phyloP scores from a whole-genome alignment of 2,797 vertebrate species.

The Acanthopagrus latus region DNA sequence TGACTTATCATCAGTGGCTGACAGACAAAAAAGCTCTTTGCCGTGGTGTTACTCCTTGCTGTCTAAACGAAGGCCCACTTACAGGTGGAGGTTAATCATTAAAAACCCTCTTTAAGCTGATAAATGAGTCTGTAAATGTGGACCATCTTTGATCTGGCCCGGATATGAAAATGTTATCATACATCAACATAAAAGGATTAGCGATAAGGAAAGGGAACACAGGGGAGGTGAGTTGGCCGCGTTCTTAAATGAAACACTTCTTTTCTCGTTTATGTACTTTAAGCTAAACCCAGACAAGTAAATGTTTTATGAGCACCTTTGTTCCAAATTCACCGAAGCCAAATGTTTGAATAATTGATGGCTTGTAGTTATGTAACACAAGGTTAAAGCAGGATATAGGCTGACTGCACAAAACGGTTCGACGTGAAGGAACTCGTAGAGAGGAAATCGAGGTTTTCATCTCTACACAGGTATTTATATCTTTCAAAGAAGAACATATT shows the following conservation, averaged over 20 bases:
- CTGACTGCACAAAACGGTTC: neutral
- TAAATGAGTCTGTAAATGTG: conserved; percentile 37
- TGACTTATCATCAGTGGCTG: conserved; percentile 12
- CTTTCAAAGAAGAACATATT: no score
- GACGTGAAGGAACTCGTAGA: neutral
- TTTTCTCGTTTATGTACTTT: neutral
- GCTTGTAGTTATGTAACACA: conserved; percentile 1
- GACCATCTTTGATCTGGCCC: conserved; percentile 48
- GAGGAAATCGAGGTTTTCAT: neutral
- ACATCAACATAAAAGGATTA: conserved; percentile 47
- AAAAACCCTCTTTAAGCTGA: conserved; percentile 32
- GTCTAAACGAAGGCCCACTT: conserved; percentile 24
- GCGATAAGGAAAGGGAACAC: conserved; percentile 12
- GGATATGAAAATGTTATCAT: conserved; percentile 39
- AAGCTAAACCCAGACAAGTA: neutral
- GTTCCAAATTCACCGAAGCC: conserved; percentile 6
- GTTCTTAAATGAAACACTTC: conserved; percentile 26
- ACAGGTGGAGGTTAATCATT: conserved; percentile 37
- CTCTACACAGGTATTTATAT: neutral
- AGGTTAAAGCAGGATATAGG: neutral
- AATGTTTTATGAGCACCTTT: conserved; percentile 3
- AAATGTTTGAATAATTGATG: conserved; percentile 20
- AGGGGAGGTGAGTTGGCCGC: conserved; percentile 11
- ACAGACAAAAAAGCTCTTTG: neutral
- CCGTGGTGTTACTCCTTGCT: neutral